Conservation (phyloP, 2,797 vertebrate genomes). For the Rallus crepitans region DNA sequence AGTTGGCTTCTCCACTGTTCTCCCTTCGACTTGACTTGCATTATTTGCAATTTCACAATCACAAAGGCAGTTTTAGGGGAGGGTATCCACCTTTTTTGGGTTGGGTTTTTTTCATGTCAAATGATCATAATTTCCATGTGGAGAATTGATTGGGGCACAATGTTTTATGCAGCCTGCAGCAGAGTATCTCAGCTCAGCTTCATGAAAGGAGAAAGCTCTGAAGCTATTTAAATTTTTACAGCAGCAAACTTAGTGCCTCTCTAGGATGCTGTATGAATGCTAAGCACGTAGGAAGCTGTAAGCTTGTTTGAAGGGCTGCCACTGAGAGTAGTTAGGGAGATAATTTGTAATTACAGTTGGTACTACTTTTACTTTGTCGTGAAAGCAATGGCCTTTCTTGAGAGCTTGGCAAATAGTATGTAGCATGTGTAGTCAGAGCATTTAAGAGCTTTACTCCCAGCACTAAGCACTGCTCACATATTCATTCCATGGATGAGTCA, state of each 20-base stretch:
- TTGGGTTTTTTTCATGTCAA: neutral
- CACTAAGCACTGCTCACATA: neutral
- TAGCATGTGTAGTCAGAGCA: neutral
- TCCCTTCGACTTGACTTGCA: neutral
- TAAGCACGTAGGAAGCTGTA: neutral
- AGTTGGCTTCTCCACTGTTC: neutral
- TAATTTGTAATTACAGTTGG: neutral
- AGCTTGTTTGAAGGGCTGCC: neutral
- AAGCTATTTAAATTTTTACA: conserved; percentile 31
- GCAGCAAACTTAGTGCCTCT: conserved; percentile 5
- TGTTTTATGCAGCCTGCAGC: neutral
- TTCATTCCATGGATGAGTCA: neutral
- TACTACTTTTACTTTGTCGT: neutral
- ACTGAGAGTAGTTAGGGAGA: neutral
- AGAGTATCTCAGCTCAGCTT: neutral
- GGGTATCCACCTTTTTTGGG: neutral
- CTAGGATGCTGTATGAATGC: neutral
- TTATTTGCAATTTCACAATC: neutral
- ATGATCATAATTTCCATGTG: neutral
- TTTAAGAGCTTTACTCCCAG: neutral
- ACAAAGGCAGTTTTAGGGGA: neutral
- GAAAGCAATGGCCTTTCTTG: neutral
- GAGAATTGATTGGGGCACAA: neutral
- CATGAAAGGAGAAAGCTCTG: neutral
- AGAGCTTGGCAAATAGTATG: neutral